Conservation (phyloP, 2,113 vertebrate genomes). For the Apteryx owenii region DNA sequence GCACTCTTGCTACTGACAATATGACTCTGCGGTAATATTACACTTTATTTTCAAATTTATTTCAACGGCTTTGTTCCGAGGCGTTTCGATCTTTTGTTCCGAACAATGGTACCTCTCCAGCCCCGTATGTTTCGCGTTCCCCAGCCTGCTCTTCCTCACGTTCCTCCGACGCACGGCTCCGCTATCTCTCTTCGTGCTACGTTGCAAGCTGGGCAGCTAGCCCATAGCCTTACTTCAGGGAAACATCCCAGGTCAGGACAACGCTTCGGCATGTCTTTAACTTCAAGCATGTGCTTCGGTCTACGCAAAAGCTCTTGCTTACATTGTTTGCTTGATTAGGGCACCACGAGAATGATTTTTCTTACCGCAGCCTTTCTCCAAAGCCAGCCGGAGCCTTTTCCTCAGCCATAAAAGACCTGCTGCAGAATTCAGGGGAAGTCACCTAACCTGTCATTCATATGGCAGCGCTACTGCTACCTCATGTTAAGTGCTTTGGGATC, state of each 20-base stretch:
- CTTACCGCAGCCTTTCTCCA: background rate
- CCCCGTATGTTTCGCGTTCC: background rate
- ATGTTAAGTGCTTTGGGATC: background rate
- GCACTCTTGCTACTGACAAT: conserved; percentile 44
- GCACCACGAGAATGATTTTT: background rate
- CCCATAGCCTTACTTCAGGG: conserved; percentile 12
- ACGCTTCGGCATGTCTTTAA: conserved; percentile 12
- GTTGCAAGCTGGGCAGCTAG: background rate
- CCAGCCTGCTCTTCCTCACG: background rate
- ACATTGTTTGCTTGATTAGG: background rate
- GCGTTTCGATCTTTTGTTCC: conserved; percentile 44
- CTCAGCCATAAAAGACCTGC: background rate
- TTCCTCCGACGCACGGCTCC: background rate
- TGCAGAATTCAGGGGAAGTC: background rate
- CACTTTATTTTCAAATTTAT: conserved; percentile 70
- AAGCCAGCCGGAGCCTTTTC: background rate
- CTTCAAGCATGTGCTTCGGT: background rate
- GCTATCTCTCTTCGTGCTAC: background rate
- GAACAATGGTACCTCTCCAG: background rate
- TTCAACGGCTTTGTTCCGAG: conserved; percentile 44
- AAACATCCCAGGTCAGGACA: background rate
- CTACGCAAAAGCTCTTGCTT: background rate
- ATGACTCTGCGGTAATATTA: conserved; percentile 65
- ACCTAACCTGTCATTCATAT: background rate
- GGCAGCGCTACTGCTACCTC: background rate